Conservation (phyloP, 1,140 invertebrate genomes). For the Pectinophora gossypiella region DNA sequence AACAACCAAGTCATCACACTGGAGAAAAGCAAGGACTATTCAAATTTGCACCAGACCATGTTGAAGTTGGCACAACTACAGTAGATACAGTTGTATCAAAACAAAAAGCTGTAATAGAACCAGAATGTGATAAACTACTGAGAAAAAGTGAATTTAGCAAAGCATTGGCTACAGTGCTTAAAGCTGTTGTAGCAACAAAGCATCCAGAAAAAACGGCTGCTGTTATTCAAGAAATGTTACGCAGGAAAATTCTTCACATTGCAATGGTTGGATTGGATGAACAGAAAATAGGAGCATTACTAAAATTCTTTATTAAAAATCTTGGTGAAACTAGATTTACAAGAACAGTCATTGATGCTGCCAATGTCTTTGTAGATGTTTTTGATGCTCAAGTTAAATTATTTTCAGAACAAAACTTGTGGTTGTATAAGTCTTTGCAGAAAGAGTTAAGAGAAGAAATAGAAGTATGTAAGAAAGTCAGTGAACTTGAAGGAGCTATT, state of each 20-base stretch:
- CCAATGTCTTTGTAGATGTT: constrained; percentile 84
- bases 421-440: constrained; percentile 78
- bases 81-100: constrained; percentile 76
- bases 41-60: constrained; percentile 76
- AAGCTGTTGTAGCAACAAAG: constrained; percentile 77
- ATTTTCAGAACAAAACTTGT: constrained; percentile 76
- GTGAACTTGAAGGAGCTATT: constrained; percentile 82
- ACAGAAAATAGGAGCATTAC: constrained; percentile 79
- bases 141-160: constrained; percentile 89
- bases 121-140: constrained; percentile 82
- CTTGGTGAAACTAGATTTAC: constrained; percentile 86
- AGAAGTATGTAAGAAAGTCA: constrained; percentile 77
- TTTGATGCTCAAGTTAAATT: constrained; percentile 79
- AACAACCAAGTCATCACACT: constrained; percentile 71
- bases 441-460: constrained; percentile 81
- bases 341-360: constrained; percentile 82
- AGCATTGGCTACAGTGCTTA: constrained; percentile 85
- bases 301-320: constrained; percentile 87
- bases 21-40: constrained; percentile 57
- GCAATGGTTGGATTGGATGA: constrained; percentile 83
- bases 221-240: constrained; percentile 89
- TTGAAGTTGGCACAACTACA: constrained; percentile 35
- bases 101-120: constrained; percentile 62
- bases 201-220: constrained; percentile 86
- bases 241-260: constrained; percentile 82